Evolutionary conservation across 1,140 invertebrate species (phyloP).

Genomic region (Phymastichus coffea): DNA sequence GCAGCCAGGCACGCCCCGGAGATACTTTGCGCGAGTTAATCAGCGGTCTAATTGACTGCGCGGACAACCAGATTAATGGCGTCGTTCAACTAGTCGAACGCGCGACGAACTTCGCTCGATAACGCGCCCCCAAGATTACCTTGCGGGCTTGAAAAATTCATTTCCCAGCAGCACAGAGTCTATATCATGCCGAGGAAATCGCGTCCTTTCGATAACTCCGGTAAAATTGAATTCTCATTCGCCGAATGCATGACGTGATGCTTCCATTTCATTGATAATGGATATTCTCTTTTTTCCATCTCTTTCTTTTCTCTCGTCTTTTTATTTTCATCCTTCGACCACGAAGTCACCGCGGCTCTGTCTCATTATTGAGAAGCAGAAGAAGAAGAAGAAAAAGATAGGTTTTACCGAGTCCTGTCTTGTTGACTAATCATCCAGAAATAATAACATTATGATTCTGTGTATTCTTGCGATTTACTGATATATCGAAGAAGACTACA

Average conservation of each 20-base stretch:
- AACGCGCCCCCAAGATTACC: not conserved
- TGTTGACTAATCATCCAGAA: too few species aligned
- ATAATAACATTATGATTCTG: too few species aligned
- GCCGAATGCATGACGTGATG: not conserved
- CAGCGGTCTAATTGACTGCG: constrained; percentile 38
- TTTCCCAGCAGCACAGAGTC: not conserved
- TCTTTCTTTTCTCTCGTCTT: not conserved
- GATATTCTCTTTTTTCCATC: not conserved
- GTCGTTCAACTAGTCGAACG: not conserved
- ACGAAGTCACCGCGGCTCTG: too few species aligned
- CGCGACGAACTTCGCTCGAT: not conserved
- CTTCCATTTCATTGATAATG: constrained; percentile 17
- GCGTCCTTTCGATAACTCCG: not conserved
- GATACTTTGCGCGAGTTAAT: constrained; percentile 39
- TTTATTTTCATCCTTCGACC: too few species aligned
- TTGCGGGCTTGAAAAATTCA: constrained; percentile 9
- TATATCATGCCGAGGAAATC: too few species aligned
- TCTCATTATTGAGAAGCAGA: too few species aligned
- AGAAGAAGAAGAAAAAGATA: too few species aligned
- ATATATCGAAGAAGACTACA: too few species aligned
- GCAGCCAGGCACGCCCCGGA: constrained; percentile 34
- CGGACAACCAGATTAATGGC: constrained; percentile 33
- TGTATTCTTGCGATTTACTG: too few species aligned
- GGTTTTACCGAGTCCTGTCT: too few species aligned
- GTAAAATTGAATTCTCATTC: constrained; percentile 15